Evolutionary conservation across 1,140 invertebrate genomes (phyloP).

Genomic region (Zeugodacus cucurbitae): DNA sequence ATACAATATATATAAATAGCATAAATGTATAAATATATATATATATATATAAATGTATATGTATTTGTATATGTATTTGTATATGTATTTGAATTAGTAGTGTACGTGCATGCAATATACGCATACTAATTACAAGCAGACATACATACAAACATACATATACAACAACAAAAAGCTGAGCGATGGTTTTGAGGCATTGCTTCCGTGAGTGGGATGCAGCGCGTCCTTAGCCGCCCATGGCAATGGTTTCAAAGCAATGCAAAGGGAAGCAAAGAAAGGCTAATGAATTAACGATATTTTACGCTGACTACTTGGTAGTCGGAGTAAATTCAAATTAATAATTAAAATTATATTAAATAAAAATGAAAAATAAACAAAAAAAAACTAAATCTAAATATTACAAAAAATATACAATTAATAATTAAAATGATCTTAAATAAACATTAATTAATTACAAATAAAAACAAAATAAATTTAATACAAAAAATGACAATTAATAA

Average conservation of each 20-base stretch:
- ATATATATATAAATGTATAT: too few relatives aligned
- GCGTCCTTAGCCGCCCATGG: neutral
- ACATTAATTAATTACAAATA: too few relatives aligned
- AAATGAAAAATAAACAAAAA: neutral
- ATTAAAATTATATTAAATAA: neutral
- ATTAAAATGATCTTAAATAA: neutral
- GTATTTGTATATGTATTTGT: too few relatives aligned
- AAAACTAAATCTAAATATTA: neutral
- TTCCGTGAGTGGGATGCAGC: neutral
- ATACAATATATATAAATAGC: neutral
- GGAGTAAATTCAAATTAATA: neutral
- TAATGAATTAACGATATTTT: neutral
- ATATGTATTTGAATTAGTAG: slow-evolving; percentile 18
- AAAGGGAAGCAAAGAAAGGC: neutral
- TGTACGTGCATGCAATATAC: neutral
- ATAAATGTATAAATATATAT: too few relatives aligned
- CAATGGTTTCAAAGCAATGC: slow-evolving; percentile 38
- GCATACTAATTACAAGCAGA: neutral
- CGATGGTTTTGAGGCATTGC: neutral
- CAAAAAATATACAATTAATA: neutral
- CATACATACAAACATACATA: neutral
- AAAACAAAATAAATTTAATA: too few relatives aligned
- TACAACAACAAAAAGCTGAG: slow-evolving; percentile 24
- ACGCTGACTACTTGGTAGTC: neutral
- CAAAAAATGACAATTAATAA: too few relatives aligned